Evolutionary conservation across 1,140 invertebrate species (phyloP).

Genomic region (Oncopodura yosiiana): DNA sequence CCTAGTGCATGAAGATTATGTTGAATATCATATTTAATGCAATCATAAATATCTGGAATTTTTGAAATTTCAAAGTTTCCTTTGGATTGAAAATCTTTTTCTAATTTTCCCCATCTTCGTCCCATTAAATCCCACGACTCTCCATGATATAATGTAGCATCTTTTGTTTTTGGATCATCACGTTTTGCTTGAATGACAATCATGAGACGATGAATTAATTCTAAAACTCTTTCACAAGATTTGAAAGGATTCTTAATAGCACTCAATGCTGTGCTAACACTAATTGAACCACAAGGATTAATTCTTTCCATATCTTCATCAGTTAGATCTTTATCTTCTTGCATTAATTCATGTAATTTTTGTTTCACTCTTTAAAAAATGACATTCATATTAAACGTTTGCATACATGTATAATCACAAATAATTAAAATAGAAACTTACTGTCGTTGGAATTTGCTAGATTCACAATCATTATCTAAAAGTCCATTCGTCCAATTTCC

Average conservation of each 20-base stretch:
- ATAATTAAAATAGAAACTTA: constrained; percentile 46
- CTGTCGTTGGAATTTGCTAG: constrained; percentile 90
- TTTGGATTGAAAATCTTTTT: constrained; percentile 95
- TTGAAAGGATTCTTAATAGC: constrained; percentile 93
- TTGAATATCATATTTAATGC: constrained; percentile 97
- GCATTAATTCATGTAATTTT: constrained; percentile 82
- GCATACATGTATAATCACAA: not conserved
- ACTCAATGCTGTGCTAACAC: constrained; percentile 77
- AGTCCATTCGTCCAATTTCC: constrained; percentile 97
- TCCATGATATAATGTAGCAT: constrained; percentile 87
- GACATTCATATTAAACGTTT: not conserved
- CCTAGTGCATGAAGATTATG: constrained; percentile 93
- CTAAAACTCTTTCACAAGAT: constrained; percentile 82
- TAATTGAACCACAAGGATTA: constrained; percentile 79
- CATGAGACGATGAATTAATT: constrained; percentile 74
- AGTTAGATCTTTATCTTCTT: constrained; percentile 80
- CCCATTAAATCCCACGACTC: constrained; percentile 99
- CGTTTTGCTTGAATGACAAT: constrained; percentile 73
- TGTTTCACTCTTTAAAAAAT: constrained; percentile 72
- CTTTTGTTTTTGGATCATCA: constrained; percentile 79
- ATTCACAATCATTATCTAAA: constrained; percentile 94
- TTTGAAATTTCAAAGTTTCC: constrained; percentile 95
- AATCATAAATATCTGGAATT: constrained; percentile 99
- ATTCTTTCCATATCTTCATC: constrained; percentile 72
- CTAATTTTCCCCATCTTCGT: constrained; percentile 93